Evolutionary conservation across 2,888 invertebrate species (phyloP).

Genomic region (Leptopilina myrica): DNA sequence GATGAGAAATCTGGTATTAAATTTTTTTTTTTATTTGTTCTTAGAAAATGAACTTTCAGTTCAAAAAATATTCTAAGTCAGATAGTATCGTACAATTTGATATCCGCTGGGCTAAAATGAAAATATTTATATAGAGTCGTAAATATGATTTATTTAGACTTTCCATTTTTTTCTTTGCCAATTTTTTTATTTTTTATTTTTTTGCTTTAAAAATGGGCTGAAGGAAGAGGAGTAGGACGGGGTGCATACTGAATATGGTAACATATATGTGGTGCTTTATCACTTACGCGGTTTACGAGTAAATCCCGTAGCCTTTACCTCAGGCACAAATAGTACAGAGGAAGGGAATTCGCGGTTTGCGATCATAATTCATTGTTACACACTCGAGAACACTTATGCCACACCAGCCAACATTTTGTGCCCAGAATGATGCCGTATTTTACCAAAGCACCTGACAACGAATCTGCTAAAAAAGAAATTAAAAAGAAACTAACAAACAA

Average conservation of each 20-base stretch:
- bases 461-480: background rate
- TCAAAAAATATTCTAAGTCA: background rate
- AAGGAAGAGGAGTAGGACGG: background rate
- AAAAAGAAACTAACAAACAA: background rate
- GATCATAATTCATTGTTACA: constrained; percentile 64
- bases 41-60: background rate
- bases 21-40: too few species aligned
- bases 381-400: constrained; percentile 60
- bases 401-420: constrained; percentile 46
- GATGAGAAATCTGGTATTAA: too few species aligned
- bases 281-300: constrained; percentile 52
- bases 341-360: constrained; percentile 38
- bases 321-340: constrained; percentile 52
- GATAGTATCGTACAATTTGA: background rate
- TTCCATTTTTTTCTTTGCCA: background rate
- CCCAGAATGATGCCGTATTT: constrained; percentile 32
- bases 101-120: background rate
- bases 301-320: constrained; percentile 52
- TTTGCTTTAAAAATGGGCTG: background rate
- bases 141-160: constrained; percentile 14
- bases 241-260: constrained; percentile 7
- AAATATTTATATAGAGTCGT: constrained; percentile 10
- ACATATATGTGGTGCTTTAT: constrained; percentile 52
- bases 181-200: background rate
- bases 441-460: constrained; percentile 2